Evolutionary conservation across 2,888 invertebrate genomes (phyloP).

Genomic region (Lithophane leautieri): DNA sequence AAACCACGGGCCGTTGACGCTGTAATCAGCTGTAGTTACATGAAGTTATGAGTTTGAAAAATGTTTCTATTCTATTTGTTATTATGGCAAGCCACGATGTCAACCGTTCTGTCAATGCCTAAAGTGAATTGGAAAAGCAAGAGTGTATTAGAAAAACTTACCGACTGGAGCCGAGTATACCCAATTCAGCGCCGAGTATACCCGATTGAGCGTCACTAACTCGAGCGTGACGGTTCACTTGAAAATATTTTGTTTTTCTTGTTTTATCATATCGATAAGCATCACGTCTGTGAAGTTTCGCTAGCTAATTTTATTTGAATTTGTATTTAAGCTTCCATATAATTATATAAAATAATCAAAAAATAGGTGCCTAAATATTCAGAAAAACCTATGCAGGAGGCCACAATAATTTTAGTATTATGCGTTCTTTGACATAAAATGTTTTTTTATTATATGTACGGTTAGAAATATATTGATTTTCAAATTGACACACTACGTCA

Average conservation of each 20-base stretch:
- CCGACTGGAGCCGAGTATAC: not conserved
- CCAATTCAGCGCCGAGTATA: not conserved
- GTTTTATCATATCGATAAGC: too few relatives aligned
- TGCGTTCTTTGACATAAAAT: not conserved
- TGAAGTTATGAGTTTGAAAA: not conserved
- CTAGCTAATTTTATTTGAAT: not conserved
- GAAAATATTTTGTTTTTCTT: not conserved
- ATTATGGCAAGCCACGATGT: not conserved
- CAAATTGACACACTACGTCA: not conserved
- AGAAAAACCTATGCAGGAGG: not conserved
- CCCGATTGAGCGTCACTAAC: not conserved
- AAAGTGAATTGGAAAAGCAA: not conserved
- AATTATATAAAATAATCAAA: not conserved
- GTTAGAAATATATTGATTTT: not conserved
- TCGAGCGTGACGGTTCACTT: not conserved
- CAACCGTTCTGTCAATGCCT: not conserved
- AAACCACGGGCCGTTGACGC: not conserved
- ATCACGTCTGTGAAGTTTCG: not conserved
- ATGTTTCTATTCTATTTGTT: not conserved
- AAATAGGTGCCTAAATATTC: not conserved
- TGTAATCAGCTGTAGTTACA: not conserved
- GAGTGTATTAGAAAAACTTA: not conserved
- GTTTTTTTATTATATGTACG: not conserved
- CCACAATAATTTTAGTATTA: conserved; percentile 3
- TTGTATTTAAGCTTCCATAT: not conserved